Percentiles rank a stretch among this genome's conserved stretches.
These are phyloP conservation scores for Herpetotheres cachinnans DNA, from an alignment of 2,113 vertebrate species.

Conservation along the genomic window DNA sequence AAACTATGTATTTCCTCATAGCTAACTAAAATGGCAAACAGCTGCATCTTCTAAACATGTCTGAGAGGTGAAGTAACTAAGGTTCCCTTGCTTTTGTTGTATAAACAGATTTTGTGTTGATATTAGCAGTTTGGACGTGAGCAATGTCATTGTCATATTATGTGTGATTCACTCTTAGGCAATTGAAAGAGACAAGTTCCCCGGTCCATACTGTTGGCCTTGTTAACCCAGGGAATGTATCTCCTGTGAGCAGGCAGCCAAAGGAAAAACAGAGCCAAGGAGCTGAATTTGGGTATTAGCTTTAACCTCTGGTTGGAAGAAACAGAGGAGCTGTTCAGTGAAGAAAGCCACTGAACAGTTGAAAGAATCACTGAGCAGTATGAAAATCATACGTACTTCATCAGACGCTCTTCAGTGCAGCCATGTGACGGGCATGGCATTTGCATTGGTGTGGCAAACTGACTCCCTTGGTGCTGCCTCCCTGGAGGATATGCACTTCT, in stretches of 20 bases:
- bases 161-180: background rate
- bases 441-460: background rate
- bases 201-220: accelerated
- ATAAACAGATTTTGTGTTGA: background rate
- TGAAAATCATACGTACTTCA: accelerated
- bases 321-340: background rate
- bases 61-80: background rate
- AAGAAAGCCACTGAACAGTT: background rate
- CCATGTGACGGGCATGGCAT: background rate
- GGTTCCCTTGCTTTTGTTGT: background rate
- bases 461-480: background rate
- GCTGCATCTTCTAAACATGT: background rate
- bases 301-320: background rate
- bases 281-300: background rate
- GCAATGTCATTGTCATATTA: background rate
- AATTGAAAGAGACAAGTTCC: background rate
- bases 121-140: background rate
- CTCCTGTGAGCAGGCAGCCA: background rate
- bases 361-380: background rate
- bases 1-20: background rate
- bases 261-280: background rate
- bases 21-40: background rate
- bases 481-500: background rate
- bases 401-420: background rate
- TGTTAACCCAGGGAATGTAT: background rate